These are phyloP conservation scores for Acleris laterana DNA, from an alignment of 2,888 invertebrate genomes.

Conservation along the genomic window DNA sequence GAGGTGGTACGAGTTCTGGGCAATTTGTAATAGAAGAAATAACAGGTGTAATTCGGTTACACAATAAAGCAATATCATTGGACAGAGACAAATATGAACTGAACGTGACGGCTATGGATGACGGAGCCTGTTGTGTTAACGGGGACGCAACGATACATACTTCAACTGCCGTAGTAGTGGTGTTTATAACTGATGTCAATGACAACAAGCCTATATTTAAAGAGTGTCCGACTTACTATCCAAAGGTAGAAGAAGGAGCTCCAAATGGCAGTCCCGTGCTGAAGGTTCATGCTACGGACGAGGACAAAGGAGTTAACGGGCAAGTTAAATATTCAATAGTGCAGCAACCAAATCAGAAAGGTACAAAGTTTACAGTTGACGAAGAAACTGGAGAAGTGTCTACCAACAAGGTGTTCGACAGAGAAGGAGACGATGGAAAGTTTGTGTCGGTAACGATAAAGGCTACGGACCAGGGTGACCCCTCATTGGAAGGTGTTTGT, in stretches of 20 bases:
- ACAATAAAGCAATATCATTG: slow-evolving; percentile 93
- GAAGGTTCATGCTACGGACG: slow-evolving; percentile 96
- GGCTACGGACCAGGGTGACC: slow-evolving; percentile 99
- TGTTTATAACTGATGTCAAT: slow-evolving; percentile 98
- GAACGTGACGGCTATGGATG: slow-evolving; percentile 98
- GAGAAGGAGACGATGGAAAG: slow-evolving; percentile 98
- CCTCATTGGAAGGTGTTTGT: slow-evolving; percentile 98
- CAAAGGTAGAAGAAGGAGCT: slow-evolving; percentile 97
- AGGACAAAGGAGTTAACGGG: slow-evolving; percentile 97
- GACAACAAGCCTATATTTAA: slow-evolving; percentile 98
- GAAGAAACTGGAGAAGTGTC: slow-evolving; percentile 97
- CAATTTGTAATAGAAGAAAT: slow-evolving; percentile 98
- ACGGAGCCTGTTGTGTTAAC: slow-evolving; percentile 97
- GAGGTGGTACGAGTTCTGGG: slow-evolving; percentile 94
- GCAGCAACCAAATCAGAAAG: slow-evolving; percentile 97
- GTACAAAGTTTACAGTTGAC: slow-evolving; percentile 97
- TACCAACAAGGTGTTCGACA: slow-evolving; percentile 97
- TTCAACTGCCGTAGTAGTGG: slow-evolving; percentile 96
- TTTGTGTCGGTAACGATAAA: slow-evolving; percentile 98
- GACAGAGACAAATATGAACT: slow-evolving; percentile 97
- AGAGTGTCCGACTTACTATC: slow-evolving; percentile 96
- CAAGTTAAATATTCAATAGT: slow-evolving; percentile 99
- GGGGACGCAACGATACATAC: slow-evolving; percentile 95
- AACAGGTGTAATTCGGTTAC: slow-evolving; percentile 95
- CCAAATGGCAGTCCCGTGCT: slow-evolving; percentile 97